Conservation (phyloP, 2,797 vertebrate species). For the Corythornis leucogaster region DNA sequence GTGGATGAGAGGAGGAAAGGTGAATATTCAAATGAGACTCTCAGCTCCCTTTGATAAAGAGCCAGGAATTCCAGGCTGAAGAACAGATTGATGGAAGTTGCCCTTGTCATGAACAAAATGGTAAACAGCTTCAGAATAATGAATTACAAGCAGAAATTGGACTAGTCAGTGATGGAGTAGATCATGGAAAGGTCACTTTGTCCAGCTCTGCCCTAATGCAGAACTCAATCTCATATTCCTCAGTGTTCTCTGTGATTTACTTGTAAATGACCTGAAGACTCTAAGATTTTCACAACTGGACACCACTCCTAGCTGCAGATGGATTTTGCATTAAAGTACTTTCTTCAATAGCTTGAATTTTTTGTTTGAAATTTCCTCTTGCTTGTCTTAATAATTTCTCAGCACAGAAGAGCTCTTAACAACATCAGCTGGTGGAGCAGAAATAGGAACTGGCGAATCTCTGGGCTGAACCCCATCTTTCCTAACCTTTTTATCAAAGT, state of each 20-base stretch:
- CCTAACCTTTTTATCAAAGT: not conserved
- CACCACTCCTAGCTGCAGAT: not conserved
- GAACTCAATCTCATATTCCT: not conserved
- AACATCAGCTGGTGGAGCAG: not conserved
- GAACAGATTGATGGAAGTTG: conserved; percentile 1
- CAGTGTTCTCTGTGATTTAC: not conserved
- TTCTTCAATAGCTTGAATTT: not conserved
- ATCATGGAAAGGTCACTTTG: not conserved
- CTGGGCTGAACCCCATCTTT: not conserved
- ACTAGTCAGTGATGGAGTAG: not conserved
- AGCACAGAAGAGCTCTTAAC: not conserved
- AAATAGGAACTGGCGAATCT: not conserved
- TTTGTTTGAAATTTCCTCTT: not conserved
- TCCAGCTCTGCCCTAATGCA: not conserved
- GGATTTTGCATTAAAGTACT: not conserved
- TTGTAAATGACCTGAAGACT: not conserved
- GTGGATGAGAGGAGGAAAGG: not conserved
- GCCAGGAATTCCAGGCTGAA: not conserved
- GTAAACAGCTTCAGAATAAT: conserved; percentile 53
- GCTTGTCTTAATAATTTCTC: not conserved
- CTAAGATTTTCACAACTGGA: not conserved
- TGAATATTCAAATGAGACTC: conserved; percentile 17
- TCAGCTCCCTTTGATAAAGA: not conserved
- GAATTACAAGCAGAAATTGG: conserved; percentile 31
- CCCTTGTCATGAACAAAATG: conserved; percentile 21